These are phyloP conservation scores for Tachystola acroxantha DNA, from an alignment of 2,888 invertebrate species.

Conservation along the genomic window DNA sequence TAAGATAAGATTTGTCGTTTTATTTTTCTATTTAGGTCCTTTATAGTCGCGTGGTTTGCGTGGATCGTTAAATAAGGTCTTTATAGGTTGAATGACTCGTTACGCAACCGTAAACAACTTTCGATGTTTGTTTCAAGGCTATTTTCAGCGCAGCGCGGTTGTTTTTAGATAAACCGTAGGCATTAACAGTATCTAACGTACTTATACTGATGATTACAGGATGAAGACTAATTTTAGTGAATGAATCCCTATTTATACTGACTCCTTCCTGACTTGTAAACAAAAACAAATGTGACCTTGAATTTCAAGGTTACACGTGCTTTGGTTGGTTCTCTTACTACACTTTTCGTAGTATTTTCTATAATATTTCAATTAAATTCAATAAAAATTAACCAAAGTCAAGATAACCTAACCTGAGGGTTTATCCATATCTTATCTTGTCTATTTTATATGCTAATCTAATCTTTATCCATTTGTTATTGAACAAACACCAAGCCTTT, in stretches of 20 bases:
- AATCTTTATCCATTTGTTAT: constrained; percentile 1
- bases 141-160: constrained; percentile 22
- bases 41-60: constrained; percentile 17
- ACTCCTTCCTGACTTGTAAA: not conserved
- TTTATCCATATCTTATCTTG: too few species aligned
- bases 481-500: too few species aligned
- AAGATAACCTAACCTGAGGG: too few species aligned
- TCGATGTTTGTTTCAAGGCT: constrained; percentile 40
- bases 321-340: too few species aligned
- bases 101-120: constrained; percentile 68
- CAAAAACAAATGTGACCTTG: constrained; percentile 5
- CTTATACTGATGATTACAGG: not conserved
- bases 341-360: too few species aligned
- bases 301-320: not conserved
- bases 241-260: too few species aligned
- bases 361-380: too few species aligned
- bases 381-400: too few species aligned
- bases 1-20: too few species aligned
- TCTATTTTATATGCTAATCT: too few species aligned
- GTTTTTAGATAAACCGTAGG: too few species aligned
- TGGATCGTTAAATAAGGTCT: constrained; percentile 5
- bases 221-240: not conserved
- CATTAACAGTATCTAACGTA: not conserved
- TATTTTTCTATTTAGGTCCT: too few species aligned
- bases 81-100: constrained; percentile 44